Evolutionary conservation across 2,113 vertebrate genomes (phyloP).

Genomic region (Pelusios castaneus): DNA sequence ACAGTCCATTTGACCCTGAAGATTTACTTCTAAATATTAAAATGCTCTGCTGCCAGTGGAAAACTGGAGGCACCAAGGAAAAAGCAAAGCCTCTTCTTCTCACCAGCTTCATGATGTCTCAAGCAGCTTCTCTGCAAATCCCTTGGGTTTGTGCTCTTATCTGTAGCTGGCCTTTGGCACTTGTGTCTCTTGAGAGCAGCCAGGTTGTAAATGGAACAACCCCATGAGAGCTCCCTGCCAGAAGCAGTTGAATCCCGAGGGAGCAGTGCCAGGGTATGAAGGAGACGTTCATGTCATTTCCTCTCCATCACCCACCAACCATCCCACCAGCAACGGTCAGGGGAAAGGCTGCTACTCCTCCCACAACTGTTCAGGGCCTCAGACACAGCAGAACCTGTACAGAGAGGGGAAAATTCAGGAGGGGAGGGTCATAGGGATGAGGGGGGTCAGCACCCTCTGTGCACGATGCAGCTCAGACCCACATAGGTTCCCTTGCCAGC

Average conservation of each 20-base stretch:
- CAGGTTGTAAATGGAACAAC: background rate
- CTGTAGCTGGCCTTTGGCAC: background rate
- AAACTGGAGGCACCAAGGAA: background rate
- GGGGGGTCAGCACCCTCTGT: background rate
- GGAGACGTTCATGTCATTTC: background rate
- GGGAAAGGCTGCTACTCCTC: background rate
- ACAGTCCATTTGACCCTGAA: background rate
- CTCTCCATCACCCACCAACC: background rate
- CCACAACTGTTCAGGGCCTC: no score
- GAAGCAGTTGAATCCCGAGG: background rate
- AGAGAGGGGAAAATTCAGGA: background rate
- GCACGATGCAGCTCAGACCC: background rate
- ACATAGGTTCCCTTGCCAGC: background rate
- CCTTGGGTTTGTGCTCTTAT: accelerated
- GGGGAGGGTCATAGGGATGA: no score
- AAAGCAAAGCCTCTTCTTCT: background rate
- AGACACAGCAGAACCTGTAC: background rate
- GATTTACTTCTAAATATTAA: background rate
- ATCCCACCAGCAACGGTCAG: background rate
- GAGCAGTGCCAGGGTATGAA: background rate
- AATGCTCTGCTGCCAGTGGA: background rate
- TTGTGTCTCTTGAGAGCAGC: background rate
- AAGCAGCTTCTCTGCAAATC: background rate
- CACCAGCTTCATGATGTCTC: background rate
- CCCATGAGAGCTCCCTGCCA: background rate